Conservation (phyloP, 2,797 vertebrate species). For the Atherinosoma microstoma region DNA sequence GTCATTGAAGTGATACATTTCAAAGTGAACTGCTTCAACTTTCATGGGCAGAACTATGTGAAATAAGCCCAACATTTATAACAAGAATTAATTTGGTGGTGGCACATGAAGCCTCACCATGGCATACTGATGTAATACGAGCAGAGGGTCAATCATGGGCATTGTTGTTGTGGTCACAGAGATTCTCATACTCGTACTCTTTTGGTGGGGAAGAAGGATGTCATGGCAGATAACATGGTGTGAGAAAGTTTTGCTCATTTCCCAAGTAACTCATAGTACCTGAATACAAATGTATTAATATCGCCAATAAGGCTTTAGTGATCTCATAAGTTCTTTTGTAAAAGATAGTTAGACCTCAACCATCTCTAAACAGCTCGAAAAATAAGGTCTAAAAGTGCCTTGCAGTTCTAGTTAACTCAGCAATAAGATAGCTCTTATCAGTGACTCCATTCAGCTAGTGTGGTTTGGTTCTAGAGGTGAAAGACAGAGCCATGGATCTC, state of each 20-base stretch:
- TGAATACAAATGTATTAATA: neutral
- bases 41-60: neutral
- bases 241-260: neutral
- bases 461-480: slow-evolving; percentile 59
- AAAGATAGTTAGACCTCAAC: slow-evolving; percentile 1
- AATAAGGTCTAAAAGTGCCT: slow-evolving; percentile 23
- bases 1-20: neutral
- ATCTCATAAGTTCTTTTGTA: slow-evolving; percentile 8
- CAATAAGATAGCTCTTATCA: slow-evolving; percentile 49
- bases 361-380: slow-evolving; percentile 25
- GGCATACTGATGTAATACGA: neutral
- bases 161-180: neutral
- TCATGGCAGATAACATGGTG: neutral
- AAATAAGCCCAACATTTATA: neutral
- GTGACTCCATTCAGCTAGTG: slow-evolving; percentile 36
- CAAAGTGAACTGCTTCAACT: neutral
- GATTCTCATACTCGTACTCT: no score
- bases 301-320: neutral
- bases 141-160: neutral
- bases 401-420: slow-evolving; percentile 35
- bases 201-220: neutral
- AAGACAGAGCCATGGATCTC: slow-evolving; percentile 59
- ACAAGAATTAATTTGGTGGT: neutral
- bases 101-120: neutral
- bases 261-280: neutral